phyloP scores from a whole-genome alignment of 1,140 invertebrate species.

The Colletes latitarsis region DNA sequence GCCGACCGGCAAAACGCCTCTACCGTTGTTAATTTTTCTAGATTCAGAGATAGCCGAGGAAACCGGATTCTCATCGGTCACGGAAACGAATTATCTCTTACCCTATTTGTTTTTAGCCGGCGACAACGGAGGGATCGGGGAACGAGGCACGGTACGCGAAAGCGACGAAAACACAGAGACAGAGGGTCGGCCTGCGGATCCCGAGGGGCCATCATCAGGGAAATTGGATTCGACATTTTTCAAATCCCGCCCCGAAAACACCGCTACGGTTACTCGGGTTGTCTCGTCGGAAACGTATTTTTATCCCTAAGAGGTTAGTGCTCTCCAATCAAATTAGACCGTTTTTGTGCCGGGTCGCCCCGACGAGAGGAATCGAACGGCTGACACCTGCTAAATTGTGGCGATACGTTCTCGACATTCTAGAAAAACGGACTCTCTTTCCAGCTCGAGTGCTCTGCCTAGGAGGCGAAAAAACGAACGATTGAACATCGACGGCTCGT shows the following conservation, averaged over 20 bases:
- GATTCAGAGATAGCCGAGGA: slow-evolving; percentile 39
- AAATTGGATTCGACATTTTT: slow-evolving; percentile 80
- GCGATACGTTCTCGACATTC: slow-evolving; percentile 19
- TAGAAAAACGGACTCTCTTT: background rate
- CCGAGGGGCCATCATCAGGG: slow-evolving; percentile 78
- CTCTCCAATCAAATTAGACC: slow-evolving; percentile 60
- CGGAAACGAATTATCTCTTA: slow-evolving; percentile 67
- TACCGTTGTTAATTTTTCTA: slow-evolving; percentile 62
- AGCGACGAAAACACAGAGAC: slow-evolving; percentile 59
- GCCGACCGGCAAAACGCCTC: slow-evolving; percentile 1
- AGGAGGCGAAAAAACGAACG: too few relatives aligned
- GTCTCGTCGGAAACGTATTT: slow-evolving; percentile 60
- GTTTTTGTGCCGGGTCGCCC: slow-evolving; percentile 41
- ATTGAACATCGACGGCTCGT: too few relatives aligned
- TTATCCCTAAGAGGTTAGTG: slow-evolving; percentile 56
- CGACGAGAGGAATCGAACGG: slow-evolving; percentile 2
- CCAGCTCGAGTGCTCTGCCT: too few relatives aligned
- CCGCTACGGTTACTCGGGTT: slow-evolving; percentile 56
- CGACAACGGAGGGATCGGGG: slow-evolving; percentile 59
- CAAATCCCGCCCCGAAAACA: slow-evolving; percentile 70
- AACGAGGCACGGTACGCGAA: slow-evolving; percentile 51
- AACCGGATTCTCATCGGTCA: slow-evolving; percentile 40
- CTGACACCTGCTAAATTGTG: slow-evolving; percentile 32
- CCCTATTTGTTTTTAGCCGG: slow-evolving; percentile 76
- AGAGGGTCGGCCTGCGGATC: slow-evolving; percentile 41